phyloP scores from a whole-genome alignment of 2,888 invertebrate species.

The Baronia brevicornis region DNA sequence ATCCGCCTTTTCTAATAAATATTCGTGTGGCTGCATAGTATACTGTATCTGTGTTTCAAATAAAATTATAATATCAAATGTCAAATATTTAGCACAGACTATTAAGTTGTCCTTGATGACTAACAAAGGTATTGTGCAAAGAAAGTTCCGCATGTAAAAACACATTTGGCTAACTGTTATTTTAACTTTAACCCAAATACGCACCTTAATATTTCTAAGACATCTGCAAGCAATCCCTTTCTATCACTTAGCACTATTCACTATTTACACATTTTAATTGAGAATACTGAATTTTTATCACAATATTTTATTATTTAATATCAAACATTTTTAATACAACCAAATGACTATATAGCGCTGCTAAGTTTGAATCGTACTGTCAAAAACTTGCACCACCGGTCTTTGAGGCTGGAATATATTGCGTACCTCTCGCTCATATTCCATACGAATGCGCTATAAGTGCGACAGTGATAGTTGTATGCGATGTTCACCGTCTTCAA shows the following conservation, averaged over 20 bases:
- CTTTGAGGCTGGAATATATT: constrained; percentile 42
- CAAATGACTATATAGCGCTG: constrained; percentile 37
- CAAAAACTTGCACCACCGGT: constrained; percentile 73
- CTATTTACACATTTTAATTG: constrained; percentile 21
- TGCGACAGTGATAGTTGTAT: constrained; percentile 31
- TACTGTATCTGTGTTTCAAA: too few relatives aligned
- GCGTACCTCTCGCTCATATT: constrained; percentile 27
- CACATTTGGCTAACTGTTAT: constrained; percentile 32
- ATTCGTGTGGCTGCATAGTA: too few relatives aligned
- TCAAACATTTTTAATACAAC: constrained; percentile 39
- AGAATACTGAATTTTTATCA: constrained; percentile 28
- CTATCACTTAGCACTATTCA: constrained; percentile 18
- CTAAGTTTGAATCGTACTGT: constrained; percentile 62
- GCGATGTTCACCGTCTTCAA: constrained; percentile 18
- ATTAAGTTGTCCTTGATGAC: constrained; percentile 51
- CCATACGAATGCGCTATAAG: constrained; percentile 7
- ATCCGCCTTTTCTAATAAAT: too few relatives aligned
- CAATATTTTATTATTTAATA: constrained; percentile 34
- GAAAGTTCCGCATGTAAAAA: constrained; percentile 50
- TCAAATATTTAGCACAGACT: constrained; percentile 16
- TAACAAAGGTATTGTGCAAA: constrained; percentile 45
- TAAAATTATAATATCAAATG: too few relatives aligned
- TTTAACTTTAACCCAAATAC: constrained; percentile 29
- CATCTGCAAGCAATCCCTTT: constrained; percentile 19
- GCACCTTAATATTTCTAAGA: constrained; percentile 25